Evolutionary conservation across 2,797 vertebrate genomes (phyloP), one percentile per base, ranked within the genome.

Genomic region (Manis pentadactyla): DNA sequence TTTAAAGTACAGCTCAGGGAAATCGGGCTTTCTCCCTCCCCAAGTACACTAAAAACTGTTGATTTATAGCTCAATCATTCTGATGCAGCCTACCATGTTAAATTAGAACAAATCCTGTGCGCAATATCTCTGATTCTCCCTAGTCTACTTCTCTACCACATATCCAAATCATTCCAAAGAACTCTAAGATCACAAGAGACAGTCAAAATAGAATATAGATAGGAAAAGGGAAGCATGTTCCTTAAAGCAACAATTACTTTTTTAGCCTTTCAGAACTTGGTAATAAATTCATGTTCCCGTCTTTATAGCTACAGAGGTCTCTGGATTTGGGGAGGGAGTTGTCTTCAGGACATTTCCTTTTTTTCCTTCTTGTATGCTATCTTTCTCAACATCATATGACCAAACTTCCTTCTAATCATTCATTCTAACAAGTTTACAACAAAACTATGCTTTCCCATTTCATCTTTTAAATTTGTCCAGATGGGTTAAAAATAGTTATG

Each of bases 401-500:
- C 46, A 95, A 95, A 87, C 66, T 77, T 68, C 78, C 8, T 79
- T 97, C 31, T 63, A 85, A 82, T 0, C 3, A 34, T 63, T 0
- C 1, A 39, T 68, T 94, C 31, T 79, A 93, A 90, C 2, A 96
- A 93, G 59, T 97, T 94, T 97, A 84, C 46, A 90, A 90, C 95
- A 95, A 95, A 95, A 71, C 55, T 85, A 49, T 95, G 27, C n/a
- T 94, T 96, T 94, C 78, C 25, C 31, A 29, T 86, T 96, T 95
- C 86, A 34, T 79, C 31, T 42, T 90, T 81, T 49, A 87, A 73
- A 94, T 95, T 63, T 97, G 42, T 37, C 68, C 14, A 29, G 69
- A 59, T 90, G 34, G 25, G 17, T 55, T 73, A 94, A 75, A 77
- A 74, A 79, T 93, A 78, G 12, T 89, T 74, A 86, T 93, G 57